Conservation (phyloP, 2,888 invertebrate species). For the Crioceris asparagi region DNA sequence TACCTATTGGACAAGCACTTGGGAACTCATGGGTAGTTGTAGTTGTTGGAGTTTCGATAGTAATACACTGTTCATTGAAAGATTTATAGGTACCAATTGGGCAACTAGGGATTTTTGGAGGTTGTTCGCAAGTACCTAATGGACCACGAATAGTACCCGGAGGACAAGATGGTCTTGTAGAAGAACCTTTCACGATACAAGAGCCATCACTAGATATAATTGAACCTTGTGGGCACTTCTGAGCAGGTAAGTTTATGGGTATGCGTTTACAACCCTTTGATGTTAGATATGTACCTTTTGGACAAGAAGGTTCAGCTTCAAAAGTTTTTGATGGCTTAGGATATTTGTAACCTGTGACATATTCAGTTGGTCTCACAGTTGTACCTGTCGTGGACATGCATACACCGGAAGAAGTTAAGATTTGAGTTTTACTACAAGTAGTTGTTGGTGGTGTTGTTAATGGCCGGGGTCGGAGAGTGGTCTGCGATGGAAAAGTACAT, state of each 20-base stretch:
- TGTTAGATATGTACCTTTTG: conserved; percentile 16
- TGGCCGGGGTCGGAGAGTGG: neutral
- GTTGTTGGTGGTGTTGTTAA: conserved; percentile 1
- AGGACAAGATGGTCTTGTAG: conserved; percentile 6
- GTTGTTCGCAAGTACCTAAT: conserved; percentile 13
- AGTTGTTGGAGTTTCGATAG: too few relatives aligned
- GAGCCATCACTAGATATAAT: conserved; percentile 9
- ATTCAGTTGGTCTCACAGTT: too few relatives aligned
- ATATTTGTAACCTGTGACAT: conserved; percentile 4
- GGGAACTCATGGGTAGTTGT: too few relatives aligned
- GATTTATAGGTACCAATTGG: too few relatives aligned
- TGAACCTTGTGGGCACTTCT: conserved; percentile 11
- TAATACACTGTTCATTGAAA: too few relatives aligned
- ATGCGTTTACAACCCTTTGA: conserved; percentile 14
- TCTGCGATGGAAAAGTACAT: conserved; percentile 5
- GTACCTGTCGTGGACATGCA: too few relatives aligned
- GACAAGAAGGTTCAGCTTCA: neutral
- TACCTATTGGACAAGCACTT: too few relatives aligned
- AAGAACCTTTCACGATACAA: conserved; percentile 1
- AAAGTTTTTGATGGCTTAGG: conserved; percentile 2
- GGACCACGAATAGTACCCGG: conserved; percentile 12
- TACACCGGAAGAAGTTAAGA: conserved; percentile 5
- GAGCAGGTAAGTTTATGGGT: neutral
- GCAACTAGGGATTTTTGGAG: conserved; percentile 9
- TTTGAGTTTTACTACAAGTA: conserved; percentile 4